phyloP scores from a whole-genome alignment of 2,113 vertebrate species.

The Rhinoderma darwinii region DNA sequence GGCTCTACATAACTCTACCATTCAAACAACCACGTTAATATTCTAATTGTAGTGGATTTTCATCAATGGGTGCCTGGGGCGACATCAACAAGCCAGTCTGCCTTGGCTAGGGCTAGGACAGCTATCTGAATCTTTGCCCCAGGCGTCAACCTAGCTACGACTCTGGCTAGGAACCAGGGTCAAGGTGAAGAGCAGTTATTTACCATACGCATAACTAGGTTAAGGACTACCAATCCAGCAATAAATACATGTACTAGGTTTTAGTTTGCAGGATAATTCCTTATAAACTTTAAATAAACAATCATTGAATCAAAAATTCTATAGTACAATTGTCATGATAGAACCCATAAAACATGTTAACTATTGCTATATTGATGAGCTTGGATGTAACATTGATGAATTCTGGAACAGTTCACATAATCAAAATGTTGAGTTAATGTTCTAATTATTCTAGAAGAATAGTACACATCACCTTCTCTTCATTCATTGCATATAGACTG shows the following conservation, averaged over 20 bases:
- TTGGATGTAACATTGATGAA: not conserved
- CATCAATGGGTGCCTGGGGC: not conserved
- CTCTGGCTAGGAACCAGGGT: too few relatives aligned
- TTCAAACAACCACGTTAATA: not conserved
- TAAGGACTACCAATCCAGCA: not conserved
- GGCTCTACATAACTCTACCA: too few relatives aligned
- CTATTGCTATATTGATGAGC: not conserved
- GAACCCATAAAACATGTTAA: too few relatives aligned
- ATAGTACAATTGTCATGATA: not conserved
- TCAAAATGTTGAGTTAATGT: constrained; percentile 1
- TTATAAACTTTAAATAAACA: not conserved
- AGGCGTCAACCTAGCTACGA: too few relatives aligned
- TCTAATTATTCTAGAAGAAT: not conserved
- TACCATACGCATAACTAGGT: too few relatives aligned
- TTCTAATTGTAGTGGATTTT: not conserved
- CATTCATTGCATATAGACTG: not conserved
- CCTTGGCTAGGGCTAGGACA: too few relatives aligned
- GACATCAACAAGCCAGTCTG: too few relatives aligned
- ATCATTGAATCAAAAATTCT: not conserved
- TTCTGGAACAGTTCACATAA: not conserved
- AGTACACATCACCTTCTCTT: not conserved
- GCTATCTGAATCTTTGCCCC: too few relatives aligned
- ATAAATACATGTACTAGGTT: not conserved
- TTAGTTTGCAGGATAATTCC: not conserved
- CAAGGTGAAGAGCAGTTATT: too few relatives aligned